A percentile compares a stretch with the other conserved stretches of the same genome.
Conservation (phyloP, 2,113 vertebrate genomes). For the Jacana jacana region DNA sequence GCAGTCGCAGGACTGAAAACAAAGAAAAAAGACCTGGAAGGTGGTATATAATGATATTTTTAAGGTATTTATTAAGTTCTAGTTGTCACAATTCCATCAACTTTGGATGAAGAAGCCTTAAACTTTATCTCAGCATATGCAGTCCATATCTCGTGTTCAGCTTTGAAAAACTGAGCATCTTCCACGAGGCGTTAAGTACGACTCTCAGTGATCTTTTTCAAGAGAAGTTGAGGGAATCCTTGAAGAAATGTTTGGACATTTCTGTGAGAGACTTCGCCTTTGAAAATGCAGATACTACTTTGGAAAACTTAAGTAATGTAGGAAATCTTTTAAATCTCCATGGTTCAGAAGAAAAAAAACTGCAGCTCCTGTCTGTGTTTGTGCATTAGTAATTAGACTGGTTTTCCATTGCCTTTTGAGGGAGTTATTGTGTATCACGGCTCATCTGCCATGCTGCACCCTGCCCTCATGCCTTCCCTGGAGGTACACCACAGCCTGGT, state of each 20-base stretch:
- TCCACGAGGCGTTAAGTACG: not conserved
- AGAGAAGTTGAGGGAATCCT: not conserved
- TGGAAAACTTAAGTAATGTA: not conserved
- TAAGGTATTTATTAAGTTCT: not conserved
- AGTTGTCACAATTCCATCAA: not conserved
- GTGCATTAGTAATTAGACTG: not conserved
- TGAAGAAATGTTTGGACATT: not conserved
- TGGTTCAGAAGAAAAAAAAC: not conserved
- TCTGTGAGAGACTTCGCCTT: not conserved
- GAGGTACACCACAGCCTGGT: not conserved
- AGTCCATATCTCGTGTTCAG: not conserved
- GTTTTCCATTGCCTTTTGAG: not conserved
- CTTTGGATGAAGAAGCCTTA: not conserved
- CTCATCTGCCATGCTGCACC: not conserved
- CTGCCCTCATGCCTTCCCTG: rapidly evolving
- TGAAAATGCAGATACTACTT: not conserved
- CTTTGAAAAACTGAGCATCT: not conserved
- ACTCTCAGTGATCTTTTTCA: not conserved
- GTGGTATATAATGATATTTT: not conserved
- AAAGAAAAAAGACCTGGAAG: not conserved
- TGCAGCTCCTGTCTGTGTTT: not conserved
- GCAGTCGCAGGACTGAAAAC: not conserved
- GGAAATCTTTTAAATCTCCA: not conserved
- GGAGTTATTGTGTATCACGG: not conserved
- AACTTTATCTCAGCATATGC: not conserved